phyloP scores from a whole-genome alignment of 2,797 vertebrate genomes.

The Moxostoma hubbsi region DNA sequence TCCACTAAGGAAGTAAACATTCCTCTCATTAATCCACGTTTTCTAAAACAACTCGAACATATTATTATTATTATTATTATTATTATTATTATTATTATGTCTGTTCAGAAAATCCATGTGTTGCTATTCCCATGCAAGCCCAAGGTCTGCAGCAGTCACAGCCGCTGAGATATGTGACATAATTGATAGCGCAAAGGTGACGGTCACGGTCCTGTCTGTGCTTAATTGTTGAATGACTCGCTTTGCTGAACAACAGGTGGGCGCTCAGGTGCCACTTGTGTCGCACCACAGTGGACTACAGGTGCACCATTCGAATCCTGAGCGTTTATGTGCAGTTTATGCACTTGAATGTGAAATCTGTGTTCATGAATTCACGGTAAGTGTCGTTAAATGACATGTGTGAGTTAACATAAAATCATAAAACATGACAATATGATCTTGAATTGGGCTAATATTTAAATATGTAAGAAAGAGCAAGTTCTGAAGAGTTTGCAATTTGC shows the following conservation, averaged over 20 bases:
- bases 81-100: slow-evolving; percentile 65
- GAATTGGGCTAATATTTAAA: not conserved
- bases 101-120: slow-evolving; percentile 84
- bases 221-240: slow-evolving; percentile 47
- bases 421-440: not conserved
- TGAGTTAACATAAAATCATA: not conserved
- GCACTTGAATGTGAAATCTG: slow-evolving; percentile 5
- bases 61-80: not conserved
- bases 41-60: not conserved
- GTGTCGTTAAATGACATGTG: not conserved
- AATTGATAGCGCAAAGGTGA: slow-evolving; percentile 63
- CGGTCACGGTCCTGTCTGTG: slow-evolving; percentile 65
- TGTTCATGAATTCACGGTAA: no score
- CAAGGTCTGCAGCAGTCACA: slow-evolving; percentile 69
- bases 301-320: slow-evolving; percentile 11
- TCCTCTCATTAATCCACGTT: slow-evolving; percentile 11
- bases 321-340: not conserved
- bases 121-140: slow-evolving; percentile 90
- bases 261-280: slow-evolving; percentile 57
- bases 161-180: slow-evolving; percentile 57
- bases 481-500: not conserved
- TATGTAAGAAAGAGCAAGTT: not conserved
- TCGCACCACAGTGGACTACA: slow-evolving; percentile 25
- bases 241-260: slow-evolving; percentile 48
- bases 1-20: slow-evolving; percentile 15